Base-by-base conservation (phyloP, 2,888 invertebrate genomes). In the Thyatira batis region DNA sequence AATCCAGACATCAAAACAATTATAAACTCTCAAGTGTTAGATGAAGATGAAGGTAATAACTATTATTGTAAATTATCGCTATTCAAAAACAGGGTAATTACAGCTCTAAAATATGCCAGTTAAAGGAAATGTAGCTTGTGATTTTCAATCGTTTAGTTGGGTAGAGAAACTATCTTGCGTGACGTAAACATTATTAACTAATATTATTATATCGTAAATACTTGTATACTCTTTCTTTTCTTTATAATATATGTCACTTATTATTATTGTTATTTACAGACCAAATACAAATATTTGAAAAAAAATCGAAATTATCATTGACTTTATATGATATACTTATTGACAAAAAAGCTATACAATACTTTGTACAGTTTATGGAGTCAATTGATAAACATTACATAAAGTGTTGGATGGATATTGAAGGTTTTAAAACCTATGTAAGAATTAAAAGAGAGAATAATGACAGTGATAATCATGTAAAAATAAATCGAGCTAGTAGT, bases 341-440 rank as follows among this genome's bases (percentile, higher is more conserved):
- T 23, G 97, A 97, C 83, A 96, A 96, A 78, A 94, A 94, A 78
- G 96, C 96, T 53, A 89, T 98, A 23, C 95, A 95, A 48, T 96
- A 97, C 84, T 97, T 98, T 80, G 93, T 97, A 53, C 96, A 97
- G 73, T 98, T 94, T 84, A 94, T 98, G 94, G 97, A 97, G 73
- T 92, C 94, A n/a, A 93, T 94, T 62, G 94, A 94, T 54, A 94
- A 94, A 52, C 84, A 95, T 53, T 84, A 93, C 20, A 88, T 95
- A 28, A 95, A 95, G 80, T 96, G 96, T 81, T 96, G 95, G 94
- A 80, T 96, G 62, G 96, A 96, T 72, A 93, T 96, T 45, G 95
- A 96, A 73, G 93, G 94, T 67, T 94, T 96, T 70, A 93, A 93
- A 73, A 77, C 60, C 55, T 61, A 75, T 48, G 28, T 79, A 45